A percentile compares a stretch with the other conserved stretches of the same genome.
These are phyloP conservation scores for Amphiduros pacificus DNA, from an alignment of 2,888 invertebrate genomes.

Conservation along the genomic window DNA sequence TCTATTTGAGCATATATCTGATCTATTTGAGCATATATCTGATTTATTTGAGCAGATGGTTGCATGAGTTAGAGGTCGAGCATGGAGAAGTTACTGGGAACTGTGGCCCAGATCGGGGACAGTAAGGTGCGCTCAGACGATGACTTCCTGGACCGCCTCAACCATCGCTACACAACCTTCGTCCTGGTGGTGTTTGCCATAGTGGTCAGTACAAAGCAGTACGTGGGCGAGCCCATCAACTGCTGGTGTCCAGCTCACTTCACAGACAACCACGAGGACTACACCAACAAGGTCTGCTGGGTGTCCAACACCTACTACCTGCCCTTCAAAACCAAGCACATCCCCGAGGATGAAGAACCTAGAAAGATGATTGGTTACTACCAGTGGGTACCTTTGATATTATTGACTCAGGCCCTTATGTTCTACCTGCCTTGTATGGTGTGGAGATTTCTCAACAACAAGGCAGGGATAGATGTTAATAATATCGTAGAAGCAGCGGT, in stretches of 20 bases:
- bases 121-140: slow-evolving; percentile 53
- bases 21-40: too few relatives aligned
- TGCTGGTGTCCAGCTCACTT: slow-evolving; percentile 69
- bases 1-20: too few relatives aligned
- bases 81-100: slow-evolving; percentile 18
- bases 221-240: slow-evolving; percentile 96
- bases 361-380: slow-evolving; percentile 60
- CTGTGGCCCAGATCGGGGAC: slow-evolving; percentile 20
- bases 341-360: slow-evolving; percentile 55
- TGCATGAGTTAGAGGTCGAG: too few relatives aligned
- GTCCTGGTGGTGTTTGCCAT: slow-evolving; percentile 89
- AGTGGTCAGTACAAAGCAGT: slow-evolving; percentile 86
- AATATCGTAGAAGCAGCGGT: slow-evolving; percentile 30
- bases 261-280: slow-evolving; percentile 63
- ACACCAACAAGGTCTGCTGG: slow-evolving; percentile 64
- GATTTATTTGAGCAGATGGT: too few relatives aligned
- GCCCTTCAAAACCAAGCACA: slow-evolving; percentile 56
- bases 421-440: slow-evolving; percentile 62
- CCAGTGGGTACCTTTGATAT: slow-evolving; percentile 61
- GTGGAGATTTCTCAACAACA: slow-evolving; percentile 61
- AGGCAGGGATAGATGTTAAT: slow-evolving; percentile 45
- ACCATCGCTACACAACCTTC: slow-evolving; percentile 62
- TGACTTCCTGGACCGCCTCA: slow-evolving; percentile 60
- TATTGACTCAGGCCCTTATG: slow-evolving; percentile 62
- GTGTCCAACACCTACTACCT: slow-evolving; percentile 63